A percentile compares a stretch with the other conserved stretches of the same genome.
Conservation (phyloP, 2,888 invertebrate genomes). For the Elegia similella region DNA sequence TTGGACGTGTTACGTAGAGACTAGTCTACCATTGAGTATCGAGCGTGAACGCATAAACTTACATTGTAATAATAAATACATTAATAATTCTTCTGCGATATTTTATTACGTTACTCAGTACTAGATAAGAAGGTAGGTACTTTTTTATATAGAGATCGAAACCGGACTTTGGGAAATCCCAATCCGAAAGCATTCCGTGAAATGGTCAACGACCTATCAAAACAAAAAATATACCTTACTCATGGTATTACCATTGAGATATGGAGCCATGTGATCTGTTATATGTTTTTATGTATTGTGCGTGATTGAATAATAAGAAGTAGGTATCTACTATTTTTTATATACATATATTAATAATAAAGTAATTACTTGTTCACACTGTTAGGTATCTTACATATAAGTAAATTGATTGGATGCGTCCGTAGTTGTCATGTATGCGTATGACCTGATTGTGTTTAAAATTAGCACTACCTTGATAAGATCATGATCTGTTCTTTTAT, state of each 20-base stretch:
- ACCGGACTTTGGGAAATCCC: constrained; percentile 1
- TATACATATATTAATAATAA: background rate
- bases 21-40: constrained; percentile 10
- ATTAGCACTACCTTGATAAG: background rate
- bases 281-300: no score
- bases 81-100: no score
- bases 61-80: no score
- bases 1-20: background rate
- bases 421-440: background rate
- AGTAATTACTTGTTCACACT: background rate
- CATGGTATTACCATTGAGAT: background rate
- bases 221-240: constrained; percentile 1
- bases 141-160: background rate
- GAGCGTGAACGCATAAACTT: background rate
- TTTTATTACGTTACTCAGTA: background rate
- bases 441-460: background rate
- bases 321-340: background rate
- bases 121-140: background rate
- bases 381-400: background rate
- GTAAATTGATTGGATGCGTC: background rate
- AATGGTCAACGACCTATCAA: constrained; percentile 3
- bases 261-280: background rate
- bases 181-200: background rate
- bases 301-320: no score
- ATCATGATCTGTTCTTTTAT: background rate